These are phyloP conservation scores for Drosophila peninsularis DNA, from an alignment of 2,888 invertebrate genomes.

Conservation along the genomic window DNA sequence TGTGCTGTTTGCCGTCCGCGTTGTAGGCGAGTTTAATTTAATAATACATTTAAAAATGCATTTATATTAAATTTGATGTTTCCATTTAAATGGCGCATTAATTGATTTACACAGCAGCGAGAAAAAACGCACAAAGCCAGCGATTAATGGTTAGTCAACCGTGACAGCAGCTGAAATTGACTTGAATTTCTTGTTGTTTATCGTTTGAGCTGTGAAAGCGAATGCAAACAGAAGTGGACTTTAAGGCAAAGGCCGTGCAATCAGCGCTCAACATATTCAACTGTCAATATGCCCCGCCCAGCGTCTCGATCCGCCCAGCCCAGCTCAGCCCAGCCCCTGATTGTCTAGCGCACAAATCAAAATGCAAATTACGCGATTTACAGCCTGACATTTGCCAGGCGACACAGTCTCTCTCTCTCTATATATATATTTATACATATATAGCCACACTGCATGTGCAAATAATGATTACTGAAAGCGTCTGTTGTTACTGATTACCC, in stretches of 20 bases:
- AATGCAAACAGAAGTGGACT: neutral
- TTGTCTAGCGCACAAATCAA: conserved; percentile 75
- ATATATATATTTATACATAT: neutral
- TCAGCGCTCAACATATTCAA: conserved; percentile 56
- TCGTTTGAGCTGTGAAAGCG: neutral
- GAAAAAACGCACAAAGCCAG: conserved; percentile 9
- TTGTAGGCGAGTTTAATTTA: conserved; percentile 61
- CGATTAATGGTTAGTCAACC: conserved; percentile 39
- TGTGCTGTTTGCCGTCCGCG: conserved; percentile 21
- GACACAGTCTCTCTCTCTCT: neutral
- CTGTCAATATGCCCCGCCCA: conserved; percentile 43
- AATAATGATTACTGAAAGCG: conserved; percentile 78
- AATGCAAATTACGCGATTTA: conserved; percentile 73
- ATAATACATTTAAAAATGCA: conserved; percentile 72
- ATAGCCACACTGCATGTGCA: conserved; percentile 27
- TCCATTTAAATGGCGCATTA: conserved; percentile 77
- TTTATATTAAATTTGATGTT: conserved; percentile 77
- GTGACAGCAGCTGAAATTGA: conserved; percentile 34
- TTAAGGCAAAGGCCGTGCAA: conserved; percentile 56
- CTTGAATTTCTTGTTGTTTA: neutral
- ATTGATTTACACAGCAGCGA: conserved; percentile 61
- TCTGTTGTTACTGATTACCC: conserved; percentile 78
- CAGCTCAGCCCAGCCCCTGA: neutral
- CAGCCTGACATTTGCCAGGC: conserved; percentile 51
- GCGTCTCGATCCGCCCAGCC: neutral